Evolutionary conservation across 35 echinoderm and acorn worm species (phyloP), one percentile per base, ranked within the genome.

Genomic region (Heliocidaris tuberculata): DNA sequence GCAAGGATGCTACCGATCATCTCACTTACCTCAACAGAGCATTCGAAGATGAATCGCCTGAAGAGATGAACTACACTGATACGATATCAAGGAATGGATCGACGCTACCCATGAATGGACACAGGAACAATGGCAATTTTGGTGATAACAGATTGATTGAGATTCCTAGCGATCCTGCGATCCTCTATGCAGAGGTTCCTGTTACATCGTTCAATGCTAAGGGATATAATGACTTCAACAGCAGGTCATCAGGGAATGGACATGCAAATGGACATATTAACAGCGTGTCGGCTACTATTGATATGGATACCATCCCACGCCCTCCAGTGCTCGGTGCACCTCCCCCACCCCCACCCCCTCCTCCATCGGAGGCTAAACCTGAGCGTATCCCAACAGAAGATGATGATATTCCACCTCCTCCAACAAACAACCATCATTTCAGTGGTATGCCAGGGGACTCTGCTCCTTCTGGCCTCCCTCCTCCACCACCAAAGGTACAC

Each of bases 11-110:
- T 5, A 59, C 50, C 12, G 91, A 93, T 59, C 47, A 59, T n/a
- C 91, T 93, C 48, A 93, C 91, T 48, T 93, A 93, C 50, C 91
- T 93, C 49, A 93, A 93, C 91, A 32, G 91, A 11, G 91, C 91
- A 16, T 93, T 93, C 32, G 91, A 93, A 48, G 91, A 93, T 48
- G 91, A 93, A 5, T 6, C 10, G 13, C 9, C 11, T 5, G 50
- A 59, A 4, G 91, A 93, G 2, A 93, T 93, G 91, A 47, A 93
- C 12, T 93, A 93, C 91, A 59, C 31, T 13, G 27, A 48, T 49
- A 93, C 91, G 27, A 6, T 93, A n/a, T 11, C n/a, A 0, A 19
- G 91, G 50, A 59, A 93, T 12, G 91, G 50, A 48, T 42, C 31
- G 10, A 93, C 91, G 2, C 48, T 93, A 59, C 49, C 17, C 5